A percentile compares a stretch with the other conserved stretches of the same genome.
phyloP scores from a whole-genome alignment of 2,888 invertebrate genomes.

The Kryphioiulus occultus region DNA sequence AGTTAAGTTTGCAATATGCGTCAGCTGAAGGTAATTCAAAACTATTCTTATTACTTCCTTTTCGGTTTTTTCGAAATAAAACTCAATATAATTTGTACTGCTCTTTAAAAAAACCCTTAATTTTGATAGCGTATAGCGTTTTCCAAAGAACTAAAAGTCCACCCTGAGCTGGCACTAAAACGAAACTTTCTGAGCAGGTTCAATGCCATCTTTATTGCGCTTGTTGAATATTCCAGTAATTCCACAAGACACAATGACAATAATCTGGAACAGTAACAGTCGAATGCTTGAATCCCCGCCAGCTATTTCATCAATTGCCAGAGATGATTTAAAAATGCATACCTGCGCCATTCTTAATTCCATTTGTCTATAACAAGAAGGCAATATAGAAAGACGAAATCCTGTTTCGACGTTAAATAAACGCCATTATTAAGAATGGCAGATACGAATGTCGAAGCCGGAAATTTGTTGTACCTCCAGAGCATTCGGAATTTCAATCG shows the following conservation, averaged over 20 bases:
- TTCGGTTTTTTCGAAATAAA: no score
- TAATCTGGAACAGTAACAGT: not conserved
- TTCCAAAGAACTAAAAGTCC: no score
- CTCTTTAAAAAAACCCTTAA: no score
- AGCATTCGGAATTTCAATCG: constrained; percentile 41
- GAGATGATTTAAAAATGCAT: not conserved
- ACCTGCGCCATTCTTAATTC: not conserved
- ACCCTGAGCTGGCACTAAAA: no score
- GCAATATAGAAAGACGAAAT: not conserved
- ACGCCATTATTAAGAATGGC: not conserved
- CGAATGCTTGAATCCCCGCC: not conserved
- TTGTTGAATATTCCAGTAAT: no score
- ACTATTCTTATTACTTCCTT: no score
- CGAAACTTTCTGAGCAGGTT: no score
- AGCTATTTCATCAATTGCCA: not conserved
- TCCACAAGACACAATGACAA: not conserved
- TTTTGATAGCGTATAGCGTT: no score
- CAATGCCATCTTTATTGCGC: no score
- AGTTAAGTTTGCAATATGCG: no score
- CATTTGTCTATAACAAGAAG: not conserved
- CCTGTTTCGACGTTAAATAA: not conserved
- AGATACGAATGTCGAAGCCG: not conserved
- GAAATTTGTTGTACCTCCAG: not conserved
- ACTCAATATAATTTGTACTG: no score
- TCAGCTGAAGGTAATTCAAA: no score